A percentile compares a stretch with the other conserved stretches of the same genome.
Conservation (phyloP, 2,888 invertebrate species). For the Campoplex nolae region DNA sequence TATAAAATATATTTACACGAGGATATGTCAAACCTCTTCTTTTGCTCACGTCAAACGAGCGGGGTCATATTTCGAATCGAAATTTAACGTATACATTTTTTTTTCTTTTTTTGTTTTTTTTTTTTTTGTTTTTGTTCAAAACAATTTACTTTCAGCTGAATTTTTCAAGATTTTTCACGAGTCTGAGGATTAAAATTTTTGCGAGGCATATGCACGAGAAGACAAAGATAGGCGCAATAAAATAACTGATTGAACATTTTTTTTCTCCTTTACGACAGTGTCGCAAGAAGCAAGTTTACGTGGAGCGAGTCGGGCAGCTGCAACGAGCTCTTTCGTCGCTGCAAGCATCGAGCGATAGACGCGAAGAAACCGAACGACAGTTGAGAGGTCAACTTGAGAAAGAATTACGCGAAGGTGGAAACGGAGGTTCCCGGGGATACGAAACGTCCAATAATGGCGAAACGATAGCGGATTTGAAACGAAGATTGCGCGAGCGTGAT, state of each 20-base stretch:
- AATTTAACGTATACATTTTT: no score
- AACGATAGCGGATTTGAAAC: conserved; percentile 87
- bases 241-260: not conserved
- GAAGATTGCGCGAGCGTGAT: conserved; percentile 89
- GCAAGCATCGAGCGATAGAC: conserved; percentile 93
- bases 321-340: conserved; percentile 93
- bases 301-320: conserved; percentile 93
- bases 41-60: no score
- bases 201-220: not conserved
- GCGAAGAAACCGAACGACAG: conserved; percentile 94
- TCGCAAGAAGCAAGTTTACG: conserved; percentile 93
- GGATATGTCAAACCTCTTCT: no score
- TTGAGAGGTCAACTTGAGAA: conserved; percentile 93
- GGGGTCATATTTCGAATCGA: no score
- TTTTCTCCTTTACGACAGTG: conserved; percentile 85
- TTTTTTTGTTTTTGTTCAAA: not conserved
- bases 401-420: conserved; percentile 88
- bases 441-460: conserved; percentile 85
- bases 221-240: not conserved
- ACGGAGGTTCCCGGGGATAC: conserved; percentile 80
- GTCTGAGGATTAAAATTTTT: not conserved
- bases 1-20: no score
- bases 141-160: not conserved
- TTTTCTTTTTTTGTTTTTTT: no score
- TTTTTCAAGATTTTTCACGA: not conserved